Base-by-base conservation (phyloP, 2,797 vertebrate genomes). In the Clarias laeviceps region DNA sequence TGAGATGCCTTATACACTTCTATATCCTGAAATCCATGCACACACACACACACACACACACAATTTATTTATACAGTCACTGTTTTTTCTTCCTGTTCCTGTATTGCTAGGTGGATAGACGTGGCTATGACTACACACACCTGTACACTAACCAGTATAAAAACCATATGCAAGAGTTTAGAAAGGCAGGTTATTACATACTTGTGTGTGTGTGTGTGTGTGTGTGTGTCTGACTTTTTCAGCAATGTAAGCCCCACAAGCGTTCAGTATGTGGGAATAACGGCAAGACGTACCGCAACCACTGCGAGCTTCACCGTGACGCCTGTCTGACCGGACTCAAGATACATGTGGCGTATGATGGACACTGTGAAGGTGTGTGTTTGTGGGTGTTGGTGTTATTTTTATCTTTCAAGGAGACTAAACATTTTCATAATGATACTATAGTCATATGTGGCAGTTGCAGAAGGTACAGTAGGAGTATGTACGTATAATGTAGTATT, bases 291-390 rank as follows among this genome's bases (percentile, higher is more conserved):
- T 98, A 98, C 93, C 95, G 96, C 87, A 98, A 97, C 89, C 97
- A 98, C 92, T 99, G 97, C 82, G 97, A 98, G 91, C 93, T 99
- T 87, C 97, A 99, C 91, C 95, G 97, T 62, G 96, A 99, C 0
- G 97, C 97, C 90, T 98, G 97, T 89, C 93, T 97, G 87, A 97
- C 97, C 0, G 96, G 96, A 80, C 96, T 95, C 90, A 98, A 97
- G 92, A 96, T 98, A 84, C 97, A 97, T 45, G 92, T 96, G 84
- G 93, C 95, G 82, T 96, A 97, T 0, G 93, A 96, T 37, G 97
- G 95, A 73, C 95, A 94, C 90, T 99, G 97, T 92, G 95, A 96
- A 95, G 96, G 96, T 97, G 22, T 37, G 84, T 37, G 34, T 68
- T 15, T 34, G 14, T 27, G n/a, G 15, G 17, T 57, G 56, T 57